Evolutionary conservation across 1,140 invertebrate genomes (phyloP), one percentile per base, ranked within the genome.

Genomic region (Vanessa tameamea): DNA sequence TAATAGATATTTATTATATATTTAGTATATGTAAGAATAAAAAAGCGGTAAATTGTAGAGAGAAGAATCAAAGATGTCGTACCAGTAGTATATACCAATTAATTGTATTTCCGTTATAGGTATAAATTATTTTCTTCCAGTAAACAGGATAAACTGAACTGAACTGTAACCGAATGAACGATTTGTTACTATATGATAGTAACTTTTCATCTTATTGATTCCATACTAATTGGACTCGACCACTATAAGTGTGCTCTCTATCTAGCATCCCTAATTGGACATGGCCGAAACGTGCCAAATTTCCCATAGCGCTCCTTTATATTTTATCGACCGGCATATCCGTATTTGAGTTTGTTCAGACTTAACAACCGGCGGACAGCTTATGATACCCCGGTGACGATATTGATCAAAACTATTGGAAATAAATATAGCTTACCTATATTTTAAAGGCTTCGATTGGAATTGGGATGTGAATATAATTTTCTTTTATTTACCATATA

Each of bases 211-310:
- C 64, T 72, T 72, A 72, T 72, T 72, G 63, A 65, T 72, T 65
- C 64, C 31, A 48, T 47, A 47, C 50, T 72, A 72, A 72, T 72
- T 65, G 61, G 61, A 23, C n/a, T 47, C 69, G 37, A 65, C 31
- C 47, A 64, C 31, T 37, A n/a, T 68, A 64, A 63, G 37, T 23
- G 50, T 47, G 16, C 63, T 66, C 70, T 26, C 64, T 47, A 47
- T 26, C 9, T 31, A 47, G 20, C 37, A 48, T 20, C 16, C 20
- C 50, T 72, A 72, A 66, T 65, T 65, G 51, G 47, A 72, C 50
- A 53, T 72, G 50, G 14, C 31, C 51, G 63, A 72, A 69, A 72
- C 57, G 68, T 70, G 68, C 55, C 59, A 43, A 70, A 63, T 70
- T 70, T 61, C 68, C 68, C 68, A 63, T 63, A 63, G 47, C 12